Conservation (phyloP, 2,113 vertebrate species). For the Psettodes erumei region DNA sequence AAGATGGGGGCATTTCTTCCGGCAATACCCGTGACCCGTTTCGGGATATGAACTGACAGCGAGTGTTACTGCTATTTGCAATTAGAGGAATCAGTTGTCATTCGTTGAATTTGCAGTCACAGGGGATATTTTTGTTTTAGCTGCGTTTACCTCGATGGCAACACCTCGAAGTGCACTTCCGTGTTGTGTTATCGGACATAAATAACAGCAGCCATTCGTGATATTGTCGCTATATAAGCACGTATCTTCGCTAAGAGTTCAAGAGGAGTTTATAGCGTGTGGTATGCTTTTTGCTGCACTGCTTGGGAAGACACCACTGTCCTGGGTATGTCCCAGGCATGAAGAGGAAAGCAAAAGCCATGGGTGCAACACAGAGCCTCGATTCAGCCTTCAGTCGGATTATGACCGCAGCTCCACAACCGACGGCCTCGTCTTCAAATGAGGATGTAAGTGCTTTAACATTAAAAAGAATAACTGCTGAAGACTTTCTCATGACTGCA, state of each 20-base stretch:
- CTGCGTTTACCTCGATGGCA: not conserved
- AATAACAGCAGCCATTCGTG: too few relatives aligned
- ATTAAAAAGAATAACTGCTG: too few relatives aligned
- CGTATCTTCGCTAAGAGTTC: accelerated
- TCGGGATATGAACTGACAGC: not conserved
- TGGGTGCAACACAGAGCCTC: conserved; percentile 44
- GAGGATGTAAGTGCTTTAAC: conserved; percentile 6
- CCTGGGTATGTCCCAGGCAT: conserved; percentile 12
- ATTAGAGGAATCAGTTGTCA: accelerated
- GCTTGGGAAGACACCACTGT: not conserved
- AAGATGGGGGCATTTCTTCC: not conserved
- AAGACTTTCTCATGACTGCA: not conserved
- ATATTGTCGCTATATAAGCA: not conserved
- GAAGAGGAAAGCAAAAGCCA: conserved; percentile 38
- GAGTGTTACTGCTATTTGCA: not conserved
- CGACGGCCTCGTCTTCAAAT: not conserved
- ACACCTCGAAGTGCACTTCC: not conserved
- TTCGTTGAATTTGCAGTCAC: accelerated
- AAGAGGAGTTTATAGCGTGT: too few relatives aligned
- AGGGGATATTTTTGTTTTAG: not conserved
- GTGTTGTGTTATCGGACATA: not conserved
- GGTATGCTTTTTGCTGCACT: not conserved
- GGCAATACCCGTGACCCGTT: not conserved
- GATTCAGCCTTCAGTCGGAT: not conserved
- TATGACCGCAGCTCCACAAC: not conserved